Percentiles rank a stretch among this genome's conserved stretches.
Evolutionary conservation across 2,113 vertebrate genomes (phyloP).

Genomic region (Cromileptes altivelis): DNA sequence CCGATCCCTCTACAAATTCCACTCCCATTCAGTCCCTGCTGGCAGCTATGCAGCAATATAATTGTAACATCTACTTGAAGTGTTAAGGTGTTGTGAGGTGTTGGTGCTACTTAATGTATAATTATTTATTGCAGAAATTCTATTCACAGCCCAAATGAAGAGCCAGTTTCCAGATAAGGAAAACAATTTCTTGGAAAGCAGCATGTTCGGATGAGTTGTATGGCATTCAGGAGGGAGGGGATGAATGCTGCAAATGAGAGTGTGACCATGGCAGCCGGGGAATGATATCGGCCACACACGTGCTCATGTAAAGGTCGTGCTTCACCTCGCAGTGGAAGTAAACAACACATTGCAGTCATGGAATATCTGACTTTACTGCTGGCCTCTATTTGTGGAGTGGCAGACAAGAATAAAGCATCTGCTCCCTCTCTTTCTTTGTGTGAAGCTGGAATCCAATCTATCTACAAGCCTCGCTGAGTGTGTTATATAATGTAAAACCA

Average conservation of each 20-base stretch:
- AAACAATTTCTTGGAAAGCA: constrained; percentile 16
- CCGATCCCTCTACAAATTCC: constrained; percentile 9
- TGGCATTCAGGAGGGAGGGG: constrained; percentile 27
- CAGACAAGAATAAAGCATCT: constrained; percentile 23
- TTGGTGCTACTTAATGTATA: constrained; percentile 7
- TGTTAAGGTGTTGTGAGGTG: constrained; percentile 1
- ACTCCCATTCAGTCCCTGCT: neutral
- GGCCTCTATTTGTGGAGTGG: constrained; percentile 30
- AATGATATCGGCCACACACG: constrained; percentile 41
- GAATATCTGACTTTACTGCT: constrained; percentile 35
- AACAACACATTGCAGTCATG: constrained; percentile 37
- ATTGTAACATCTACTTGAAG: neutral
- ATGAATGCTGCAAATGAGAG: constrained; percentile 54
- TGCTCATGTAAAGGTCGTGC: constrained; percentile 33
- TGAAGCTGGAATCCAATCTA: neutral
- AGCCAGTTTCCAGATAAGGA: neutral
- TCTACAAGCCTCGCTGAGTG: neutral
- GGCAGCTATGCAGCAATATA: constrained; percentile 4
- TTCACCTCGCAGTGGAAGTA: constrained; percentile 27
- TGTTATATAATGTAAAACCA: constrained; percentile 25
- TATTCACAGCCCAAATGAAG: neutral
- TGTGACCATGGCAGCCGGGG: constrained; percentile 14
- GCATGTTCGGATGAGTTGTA: neutral
- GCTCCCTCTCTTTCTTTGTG: constrained; percentile 12
- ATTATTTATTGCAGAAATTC: neutral